Conservation (phyloP, 2,113 vertebrate genomes). For the Corythoichthys intestinalis region DNA sequence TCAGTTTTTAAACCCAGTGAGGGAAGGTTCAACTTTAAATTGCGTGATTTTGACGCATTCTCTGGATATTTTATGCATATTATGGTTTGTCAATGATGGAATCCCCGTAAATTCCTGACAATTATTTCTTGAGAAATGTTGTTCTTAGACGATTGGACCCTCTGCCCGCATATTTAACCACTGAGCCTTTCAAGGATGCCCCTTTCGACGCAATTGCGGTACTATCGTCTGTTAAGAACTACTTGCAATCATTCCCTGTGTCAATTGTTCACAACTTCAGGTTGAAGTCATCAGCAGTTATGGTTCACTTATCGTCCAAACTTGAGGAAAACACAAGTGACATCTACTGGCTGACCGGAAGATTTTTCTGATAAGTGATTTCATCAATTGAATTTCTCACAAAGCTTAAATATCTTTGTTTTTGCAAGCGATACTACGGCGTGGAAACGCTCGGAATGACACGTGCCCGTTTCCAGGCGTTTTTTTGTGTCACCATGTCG, state of each 20-base stretch:
- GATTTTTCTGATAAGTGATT: conserved; percentile 27
- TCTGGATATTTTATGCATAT: not conserved
- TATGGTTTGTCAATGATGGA: conserved; percentile 6
- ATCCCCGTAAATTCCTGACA: conserved; percentile 7
- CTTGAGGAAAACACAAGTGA: conserved; percentile 60
- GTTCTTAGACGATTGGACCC: not conserved
- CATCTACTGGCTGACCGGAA: conserved; percentile 66
- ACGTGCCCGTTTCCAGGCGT: conserved; percentile 31
- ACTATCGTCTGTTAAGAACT: not conserved
- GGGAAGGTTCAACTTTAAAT: not conserved
- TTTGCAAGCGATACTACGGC: conserved; percentile 36
- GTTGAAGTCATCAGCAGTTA: conserved; percentile 6
- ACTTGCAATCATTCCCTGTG: not conserved
- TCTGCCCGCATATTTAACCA: not conserved
- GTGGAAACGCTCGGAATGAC: conserved; percentile 37
- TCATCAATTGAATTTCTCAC: conserved; percentile 55
- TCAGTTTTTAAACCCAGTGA: not conserved
- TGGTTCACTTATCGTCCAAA: conserved; percentile 1
- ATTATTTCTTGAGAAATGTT: conserved; percentile 12
- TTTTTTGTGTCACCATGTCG: conserved; percentile 35
- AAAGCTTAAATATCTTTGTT: conserved; percentile 45
- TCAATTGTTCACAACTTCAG: not conserved
- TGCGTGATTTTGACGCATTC: not conserved
- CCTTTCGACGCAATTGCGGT: not conserved
- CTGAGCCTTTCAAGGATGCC: conserved; percentile 3